phyloP scores from a whole-genome alignment of 2,113 vertebrate species.

The Oreochromis spilurus region DNA sequence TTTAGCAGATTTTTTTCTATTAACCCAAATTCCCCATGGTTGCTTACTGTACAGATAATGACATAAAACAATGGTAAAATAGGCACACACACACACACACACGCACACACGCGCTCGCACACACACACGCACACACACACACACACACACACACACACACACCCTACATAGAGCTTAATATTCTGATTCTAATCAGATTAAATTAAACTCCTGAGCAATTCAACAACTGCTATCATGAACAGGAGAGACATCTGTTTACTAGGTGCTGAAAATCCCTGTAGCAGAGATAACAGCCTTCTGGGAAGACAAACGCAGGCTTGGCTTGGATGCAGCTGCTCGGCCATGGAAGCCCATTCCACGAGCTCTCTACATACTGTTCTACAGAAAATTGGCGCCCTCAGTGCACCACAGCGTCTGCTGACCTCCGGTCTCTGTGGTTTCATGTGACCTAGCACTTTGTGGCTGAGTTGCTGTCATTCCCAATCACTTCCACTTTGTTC shows the following conservation, averaged over 20 bases:
- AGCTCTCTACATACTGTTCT: background rate
- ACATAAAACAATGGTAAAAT: background rate
- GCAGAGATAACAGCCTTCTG: background rate
- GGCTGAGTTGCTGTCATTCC: background rate
- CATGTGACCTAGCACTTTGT: background rate
- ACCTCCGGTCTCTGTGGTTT: background rate
- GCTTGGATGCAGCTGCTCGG: background rate
- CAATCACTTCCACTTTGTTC: background rate
- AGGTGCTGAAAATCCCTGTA: background rate
- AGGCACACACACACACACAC: background rate
- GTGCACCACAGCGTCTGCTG: background rate
- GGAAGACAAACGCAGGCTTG: background rate
- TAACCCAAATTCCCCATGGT: background rate
- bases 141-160: no score
- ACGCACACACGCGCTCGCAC: background rate
- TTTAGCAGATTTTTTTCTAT: background rate
- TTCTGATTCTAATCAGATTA: background rate
- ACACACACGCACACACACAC: no score
- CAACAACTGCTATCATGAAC: background rate
- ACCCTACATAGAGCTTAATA: no score
- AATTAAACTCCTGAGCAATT: background rate
- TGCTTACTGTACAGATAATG: background rate
- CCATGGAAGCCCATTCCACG: background rate
- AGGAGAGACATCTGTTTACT: background rate
- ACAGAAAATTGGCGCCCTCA: background rate